Percentiles rank a stretch among this genome's conserved stretches.
phyloP scores from a whole-genome alignment of 2,888 invertebrate genomes.

The Dolichomitus sp. region DNA sequence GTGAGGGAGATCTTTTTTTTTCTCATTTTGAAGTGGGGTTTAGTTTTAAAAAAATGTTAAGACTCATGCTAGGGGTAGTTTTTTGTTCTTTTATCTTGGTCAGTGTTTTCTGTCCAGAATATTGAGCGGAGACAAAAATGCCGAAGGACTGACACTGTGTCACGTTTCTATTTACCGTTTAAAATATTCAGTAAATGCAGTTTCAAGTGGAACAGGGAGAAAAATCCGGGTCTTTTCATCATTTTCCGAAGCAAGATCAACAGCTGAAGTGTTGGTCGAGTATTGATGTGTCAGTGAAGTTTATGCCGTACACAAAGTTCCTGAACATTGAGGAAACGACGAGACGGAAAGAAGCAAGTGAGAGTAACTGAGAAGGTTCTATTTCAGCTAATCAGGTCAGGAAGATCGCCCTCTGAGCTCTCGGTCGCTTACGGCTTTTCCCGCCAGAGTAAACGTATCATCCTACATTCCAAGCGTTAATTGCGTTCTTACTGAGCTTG shows the following conservation, averaged over 20 bases:
- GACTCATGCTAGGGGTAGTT: too few species aligned
- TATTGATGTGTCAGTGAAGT: conserved; percentile 2
- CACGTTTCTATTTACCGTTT: conserved; percentile 65
- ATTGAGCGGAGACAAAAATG: too few species aligned
- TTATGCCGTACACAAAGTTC: conserved; percentile 24
- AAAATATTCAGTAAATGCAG: conserved; percentile 65
- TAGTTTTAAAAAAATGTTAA: too few species aligned
- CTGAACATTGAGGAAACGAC: conserved; percentile 25
- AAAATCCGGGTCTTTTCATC: conserved; percentile 36
- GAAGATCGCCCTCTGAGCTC: conserved; percentile 56
- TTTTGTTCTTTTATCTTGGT: too few species aligned
- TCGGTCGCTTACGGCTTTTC: conserved; percentile 29
- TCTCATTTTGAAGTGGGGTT: too few species aligned
- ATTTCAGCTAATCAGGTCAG: conserved; percentile 67
- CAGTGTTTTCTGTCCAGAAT: too few species aligned
- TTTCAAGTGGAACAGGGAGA: conserved; percentile 60
- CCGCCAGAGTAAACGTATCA: conserved; percentile 60
- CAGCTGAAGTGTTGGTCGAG: not conserved
- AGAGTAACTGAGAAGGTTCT: conserved; percentile 54
- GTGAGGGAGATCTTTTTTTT: too few species aligned
- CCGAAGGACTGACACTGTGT: not conserved
- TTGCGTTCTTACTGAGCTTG: conserved; percentile 67
- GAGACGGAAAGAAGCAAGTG: conserved; percentile 28
- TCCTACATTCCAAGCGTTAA: conserved; percentile 67
- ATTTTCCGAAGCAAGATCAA: not conserved